phyloP scores from a whole-genome alignment of 1,140 invertebrate species.

The Caenorhabditis elegans region DNA sequence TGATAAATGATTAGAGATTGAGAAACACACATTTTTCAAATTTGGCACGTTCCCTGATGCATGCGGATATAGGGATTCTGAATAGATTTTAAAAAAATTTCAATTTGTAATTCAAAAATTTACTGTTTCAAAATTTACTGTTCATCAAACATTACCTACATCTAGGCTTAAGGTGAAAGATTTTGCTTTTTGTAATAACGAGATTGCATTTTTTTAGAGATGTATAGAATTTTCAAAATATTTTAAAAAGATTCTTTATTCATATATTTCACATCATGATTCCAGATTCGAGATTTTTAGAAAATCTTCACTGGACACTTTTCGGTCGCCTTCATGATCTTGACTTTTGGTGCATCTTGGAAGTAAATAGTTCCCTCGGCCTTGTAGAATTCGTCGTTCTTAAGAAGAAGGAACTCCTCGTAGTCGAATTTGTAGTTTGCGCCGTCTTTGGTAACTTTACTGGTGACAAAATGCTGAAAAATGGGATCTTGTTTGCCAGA shows the following conservation, averaged over 20 bases:
- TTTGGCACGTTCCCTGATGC: background rate
- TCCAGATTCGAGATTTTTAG: background rate
- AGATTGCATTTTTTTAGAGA: background rate
- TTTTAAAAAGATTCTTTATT: too few species aligned
- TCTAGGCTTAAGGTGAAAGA: too few species aligned
- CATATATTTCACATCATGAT: background rate
- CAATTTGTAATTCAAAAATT: too few species aligned
- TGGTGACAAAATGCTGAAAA: background rate
- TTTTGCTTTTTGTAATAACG: too few species aligned
- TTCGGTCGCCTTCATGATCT: background rate
- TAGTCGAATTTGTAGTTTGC: background rate
- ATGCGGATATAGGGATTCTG: too few species aligned
- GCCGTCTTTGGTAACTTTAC: background rate
- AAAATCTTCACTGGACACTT: background rate
- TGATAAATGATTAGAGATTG: too few species aligned
- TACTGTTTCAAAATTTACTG: too few species aligned
- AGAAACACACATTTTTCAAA: too few species aligned
- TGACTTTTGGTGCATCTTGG: background rate
- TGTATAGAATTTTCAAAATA: too few species aligned
- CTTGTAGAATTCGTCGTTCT: background rate
- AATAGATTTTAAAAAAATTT: too few species aligned
- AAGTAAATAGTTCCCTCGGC: background rate
- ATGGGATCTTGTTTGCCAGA: too few species aligned
- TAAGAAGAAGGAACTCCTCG: background rate
- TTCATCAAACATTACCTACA: too few species aligned